Percentiles rank a stretch among this genome's conserved stretches.
Evolutionary conservation across 2,113 vertebrate genomes (phyloP).

Genomic region (Maccullochella peelii): DNA sequence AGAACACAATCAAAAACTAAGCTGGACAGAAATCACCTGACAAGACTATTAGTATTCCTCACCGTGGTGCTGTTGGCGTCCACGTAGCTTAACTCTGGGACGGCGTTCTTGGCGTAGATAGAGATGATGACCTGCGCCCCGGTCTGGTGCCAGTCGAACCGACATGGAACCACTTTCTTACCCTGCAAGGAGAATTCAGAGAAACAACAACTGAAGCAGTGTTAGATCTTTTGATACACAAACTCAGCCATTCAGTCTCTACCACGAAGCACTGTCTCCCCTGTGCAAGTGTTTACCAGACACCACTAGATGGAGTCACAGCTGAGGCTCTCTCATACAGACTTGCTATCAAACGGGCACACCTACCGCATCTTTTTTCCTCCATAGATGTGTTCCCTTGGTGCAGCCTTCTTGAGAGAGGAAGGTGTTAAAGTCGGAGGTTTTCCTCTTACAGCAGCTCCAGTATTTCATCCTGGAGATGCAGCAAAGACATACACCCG

Average conservation of each 20-base stretch:
- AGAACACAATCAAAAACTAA: background rate
- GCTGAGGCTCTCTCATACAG: constrained; percentile 9
- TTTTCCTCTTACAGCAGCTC: constrained; percentile 98
- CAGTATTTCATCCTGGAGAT: constrained; percentile 96
- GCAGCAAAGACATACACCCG: constrained; percentile 36
- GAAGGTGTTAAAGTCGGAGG: constrained; percentile 95
- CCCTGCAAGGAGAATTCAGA: constrained; percentile 80
- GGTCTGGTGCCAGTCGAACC: constrained; percentile 99
- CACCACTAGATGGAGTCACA: constrained; percentile 69
- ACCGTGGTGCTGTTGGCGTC: constrained; percentile 95
- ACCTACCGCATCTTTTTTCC: constrained; percentile 91
- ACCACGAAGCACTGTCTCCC: background rate
- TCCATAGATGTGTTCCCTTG: constrained; percentile 91
- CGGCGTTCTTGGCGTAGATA: constrained; percentile 94
- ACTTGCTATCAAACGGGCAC: background rate
- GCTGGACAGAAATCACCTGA: background rate
- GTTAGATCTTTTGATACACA: background rate
- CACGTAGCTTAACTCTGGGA: constrained; percentile 92
- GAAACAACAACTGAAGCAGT: background rate
- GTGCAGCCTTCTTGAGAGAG: constrained; percentile 95
- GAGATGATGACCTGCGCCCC: constrained; percentile 95
- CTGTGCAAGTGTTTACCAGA: background rate
- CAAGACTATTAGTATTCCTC: constrained; percentile 55
- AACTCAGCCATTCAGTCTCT: background rate
- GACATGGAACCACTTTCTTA: constrained; percentile 93